Conservation (phyloP, 2,113 vertebrate genomes). For the Coturnix japonica region DNA sequence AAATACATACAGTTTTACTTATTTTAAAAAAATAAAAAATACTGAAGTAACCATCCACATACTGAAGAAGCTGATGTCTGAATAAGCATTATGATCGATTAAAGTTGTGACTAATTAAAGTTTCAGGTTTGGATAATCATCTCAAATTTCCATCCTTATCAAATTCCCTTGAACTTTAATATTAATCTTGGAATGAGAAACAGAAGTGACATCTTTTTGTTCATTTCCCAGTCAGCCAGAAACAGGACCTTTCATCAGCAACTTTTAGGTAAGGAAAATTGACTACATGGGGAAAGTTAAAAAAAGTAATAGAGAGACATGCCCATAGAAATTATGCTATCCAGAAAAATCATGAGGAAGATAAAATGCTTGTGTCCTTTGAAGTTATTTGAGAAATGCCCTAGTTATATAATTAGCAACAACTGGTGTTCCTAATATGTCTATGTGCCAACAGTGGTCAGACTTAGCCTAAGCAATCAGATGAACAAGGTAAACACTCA, state of each 20-base stretch:
- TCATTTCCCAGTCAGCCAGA: not conserved
- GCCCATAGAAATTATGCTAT: not conserved
- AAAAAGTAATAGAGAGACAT: not conserved
- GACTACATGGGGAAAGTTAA: not conserved
- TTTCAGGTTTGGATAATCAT: not conserved
- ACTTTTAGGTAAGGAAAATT: not conserved
- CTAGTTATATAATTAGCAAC: not conserved
- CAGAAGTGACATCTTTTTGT: not conserved
- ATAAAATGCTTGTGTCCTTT: not conserved
- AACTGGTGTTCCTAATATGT: not conserved
- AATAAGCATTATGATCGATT: not conserved
- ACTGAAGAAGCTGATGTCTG: not conserved
- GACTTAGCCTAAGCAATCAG: not conserved
- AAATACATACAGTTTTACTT: not conserved
- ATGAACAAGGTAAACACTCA: not conserved
- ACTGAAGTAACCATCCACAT: not conserved
- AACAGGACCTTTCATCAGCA: not conserved
- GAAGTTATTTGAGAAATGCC: not conserved
- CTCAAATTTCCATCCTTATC: not conserved
- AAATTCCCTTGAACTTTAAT: slow-evolving; percentile 5
- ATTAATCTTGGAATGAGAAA: not conserved
- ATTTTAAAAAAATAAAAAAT: not conserved
- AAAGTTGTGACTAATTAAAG: not conserved
- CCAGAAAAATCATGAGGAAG: not conserved
- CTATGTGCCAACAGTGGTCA: not conserved